Percentiles rank a stretch among this genome's conserved stretches.
Evolutionary conservation across 2,113 vertebrate genomes (phyloP).

Genomic region (Gadus chalcogrammus): DNA sequence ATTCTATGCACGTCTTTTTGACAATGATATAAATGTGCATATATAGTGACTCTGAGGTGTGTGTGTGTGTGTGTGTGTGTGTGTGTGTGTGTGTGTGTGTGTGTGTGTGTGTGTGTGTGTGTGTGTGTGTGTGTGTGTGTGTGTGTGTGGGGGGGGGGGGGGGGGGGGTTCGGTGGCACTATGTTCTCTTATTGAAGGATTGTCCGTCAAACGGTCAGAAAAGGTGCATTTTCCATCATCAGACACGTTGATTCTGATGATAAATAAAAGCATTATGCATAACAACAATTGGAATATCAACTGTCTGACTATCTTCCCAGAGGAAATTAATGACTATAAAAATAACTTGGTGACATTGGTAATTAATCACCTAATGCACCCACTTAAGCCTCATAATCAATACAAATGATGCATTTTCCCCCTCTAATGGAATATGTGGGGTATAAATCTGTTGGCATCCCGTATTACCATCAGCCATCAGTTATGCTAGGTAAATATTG

Average conservation of each 20-base stretch:
- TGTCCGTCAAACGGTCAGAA: too few relatives aligned
- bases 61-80: too few relatives aligned
- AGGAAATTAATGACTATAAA: too few relatives aligned
- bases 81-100: too few relatives aligned
- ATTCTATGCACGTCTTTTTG: slow-evolving; percentile 40
- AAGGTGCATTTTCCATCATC: too few relatives aligned
- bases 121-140: too few relatives aligned
- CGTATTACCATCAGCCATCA: slow-evolving; percentile 29
- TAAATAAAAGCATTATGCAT: too few relatives aligned
- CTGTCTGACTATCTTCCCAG: too few relatives aligned
- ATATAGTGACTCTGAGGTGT: slow-evolving; percentile 31
- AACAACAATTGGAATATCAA: too few relatives aligned
- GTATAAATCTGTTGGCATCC: slow-evolving; percentile 2
- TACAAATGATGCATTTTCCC: not conserved
- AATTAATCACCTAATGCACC: not conserved
- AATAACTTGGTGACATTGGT: not conserved
- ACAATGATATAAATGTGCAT: slow-evolving; percentile 63
- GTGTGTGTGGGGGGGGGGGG: too few relatives aligned
- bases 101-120: too few relatives aligned
- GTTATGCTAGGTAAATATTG: slow-evolving; percentile 41
- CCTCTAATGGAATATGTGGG: not conserved
- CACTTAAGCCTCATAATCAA: not conserved
- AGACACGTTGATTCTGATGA: too few relatives aligned
- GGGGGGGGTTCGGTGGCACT: not conserved
- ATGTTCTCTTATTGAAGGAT: slow-evolving; percentile 39